These are phyloP conservation scores for Sigmodon hispidus DNA, from an alignment of 2,113 vertebrate species.

Conservation along the genomic window DNA sequence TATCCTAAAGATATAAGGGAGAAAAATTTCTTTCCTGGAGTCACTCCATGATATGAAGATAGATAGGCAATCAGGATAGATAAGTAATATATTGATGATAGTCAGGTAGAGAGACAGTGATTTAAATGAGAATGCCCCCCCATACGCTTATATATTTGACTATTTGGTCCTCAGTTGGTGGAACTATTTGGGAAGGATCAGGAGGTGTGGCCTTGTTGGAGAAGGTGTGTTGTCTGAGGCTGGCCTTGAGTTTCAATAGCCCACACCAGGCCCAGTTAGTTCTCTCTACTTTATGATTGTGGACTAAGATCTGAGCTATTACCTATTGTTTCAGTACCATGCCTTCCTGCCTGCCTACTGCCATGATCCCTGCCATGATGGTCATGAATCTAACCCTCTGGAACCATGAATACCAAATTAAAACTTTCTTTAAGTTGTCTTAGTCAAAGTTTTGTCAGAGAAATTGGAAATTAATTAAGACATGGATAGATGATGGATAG, in stretches of 20 bases:
- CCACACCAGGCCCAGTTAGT: background rate
- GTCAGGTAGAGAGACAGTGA: background rate
- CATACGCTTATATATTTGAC: background rate
- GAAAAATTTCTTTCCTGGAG: background rate
- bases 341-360: background rate
- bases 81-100: too few species aligned
- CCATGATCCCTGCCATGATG: background rate
- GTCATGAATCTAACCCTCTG: background rate
- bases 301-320: background rate
- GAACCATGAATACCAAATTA: background rate
- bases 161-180: background rate
- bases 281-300: background rate
- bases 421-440: background rate
- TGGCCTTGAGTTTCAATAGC: background rate
- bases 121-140: background rate
- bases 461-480: background rate
- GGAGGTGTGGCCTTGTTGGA: background rate
- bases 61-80: background rate
- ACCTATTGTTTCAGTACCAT: background rate
- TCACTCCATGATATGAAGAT: background rate
- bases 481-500: background rate
- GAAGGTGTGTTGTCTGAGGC: background rate
- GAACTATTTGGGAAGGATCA: background rate
- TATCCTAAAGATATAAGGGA: background rate
- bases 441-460: background rate